These are phyloP conservation scores for Abramis brama DNA, from an alignment of 2,113 vertebrate genomes.

Conservation along the genomic window DNA sequence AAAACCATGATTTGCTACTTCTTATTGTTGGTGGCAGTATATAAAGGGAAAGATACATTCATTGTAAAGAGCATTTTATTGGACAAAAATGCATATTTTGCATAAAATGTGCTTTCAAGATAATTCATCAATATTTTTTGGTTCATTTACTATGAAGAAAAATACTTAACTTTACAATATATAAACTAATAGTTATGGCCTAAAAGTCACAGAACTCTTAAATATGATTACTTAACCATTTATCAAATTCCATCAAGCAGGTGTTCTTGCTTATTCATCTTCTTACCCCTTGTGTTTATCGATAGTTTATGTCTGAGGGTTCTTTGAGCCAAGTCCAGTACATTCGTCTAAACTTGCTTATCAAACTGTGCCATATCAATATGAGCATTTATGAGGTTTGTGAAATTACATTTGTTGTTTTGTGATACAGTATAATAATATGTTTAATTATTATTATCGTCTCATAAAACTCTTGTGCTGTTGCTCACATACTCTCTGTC, in stretches of 20 bases:
- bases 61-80: background rate
- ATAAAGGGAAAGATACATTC: background rate
- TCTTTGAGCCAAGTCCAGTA: background rate
- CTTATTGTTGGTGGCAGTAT: background rate
- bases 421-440: background rate
- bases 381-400: background rate
- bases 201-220: background rate
- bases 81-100: background rate
- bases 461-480: background rate
- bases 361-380: background rate
- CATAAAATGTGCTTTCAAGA: background rate
- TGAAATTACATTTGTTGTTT: background rate
- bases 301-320: background rate
- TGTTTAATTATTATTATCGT: background rate
- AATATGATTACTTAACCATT: background rate
- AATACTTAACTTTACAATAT: background rate
- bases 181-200: background rate
- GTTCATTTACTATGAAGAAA: too few relatives aligned
- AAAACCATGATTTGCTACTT: background rate
- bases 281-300: background rate
- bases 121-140: too few relatives aligned
- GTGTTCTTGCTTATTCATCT: background rate
- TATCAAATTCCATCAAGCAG: background rate
- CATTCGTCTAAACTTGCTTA: background rate
- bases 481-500: background rate